These are phyloP conservation scores for Epinotia nisella DNA, from an alignment of 2,888 invertebrate genomes.

Conservation along the genomic window DNA sequence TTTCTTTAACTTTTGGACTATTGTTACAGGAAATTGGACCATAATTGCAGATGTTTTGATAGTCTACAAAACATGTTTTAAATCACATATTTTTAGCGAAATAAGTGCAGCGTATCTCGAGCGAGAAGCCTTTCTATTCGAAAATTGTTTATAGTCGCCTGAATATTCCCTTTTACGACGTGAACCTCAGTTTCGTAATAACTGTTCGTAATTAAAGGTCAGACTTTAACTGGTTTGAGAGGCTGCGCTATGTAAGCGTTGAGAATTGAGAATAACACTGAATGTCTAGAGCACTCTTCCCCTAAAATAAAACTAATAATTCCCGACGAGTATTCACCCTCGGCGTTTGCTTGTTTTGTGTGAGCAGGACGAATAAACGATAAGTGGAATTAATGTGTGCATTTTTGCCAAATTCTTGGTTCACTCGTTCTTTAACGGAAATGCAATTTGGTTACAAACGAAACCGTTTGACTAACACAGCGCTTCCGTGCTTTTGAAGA, in stretches of 20 bases:
- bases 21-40: not conserved
- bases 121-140: not conserved
- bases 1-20: not conserved
- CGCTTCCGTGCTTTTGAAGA: too few species aligned
- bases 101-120: conserved; percentile 7
- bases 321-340: conserved; percentile 23
- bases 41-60: not conserved
- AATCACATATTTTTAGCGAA: conserved; percentile 6
- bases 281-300: conserved; percentile 14
- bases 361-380: conserved; percentile 12
- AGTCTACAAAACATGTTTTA: not conserved
- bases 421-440: not conserved
- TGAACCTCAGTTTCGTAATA: not conserved
- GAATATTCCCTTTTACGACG: not conserved
- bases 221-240: not conserved
- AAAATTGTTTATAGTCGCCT: not conserved
- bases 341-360: conserved; percentile 21
- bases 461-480: too few species aligned
- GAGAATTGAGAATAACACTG: not conserved
- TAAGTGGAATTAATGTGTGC: conserved; percentile 13
- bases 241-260: not conserved
- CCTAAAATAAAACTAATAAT: conserved; percentile 35
- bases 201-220: not conserved
- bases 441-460: not conserved
- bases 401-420: conserved; percentile 4